Evolutionary conservation across 2,113 vertebrate genomes (phyloP).

Genomic region (Sciurus niger): DNA sequence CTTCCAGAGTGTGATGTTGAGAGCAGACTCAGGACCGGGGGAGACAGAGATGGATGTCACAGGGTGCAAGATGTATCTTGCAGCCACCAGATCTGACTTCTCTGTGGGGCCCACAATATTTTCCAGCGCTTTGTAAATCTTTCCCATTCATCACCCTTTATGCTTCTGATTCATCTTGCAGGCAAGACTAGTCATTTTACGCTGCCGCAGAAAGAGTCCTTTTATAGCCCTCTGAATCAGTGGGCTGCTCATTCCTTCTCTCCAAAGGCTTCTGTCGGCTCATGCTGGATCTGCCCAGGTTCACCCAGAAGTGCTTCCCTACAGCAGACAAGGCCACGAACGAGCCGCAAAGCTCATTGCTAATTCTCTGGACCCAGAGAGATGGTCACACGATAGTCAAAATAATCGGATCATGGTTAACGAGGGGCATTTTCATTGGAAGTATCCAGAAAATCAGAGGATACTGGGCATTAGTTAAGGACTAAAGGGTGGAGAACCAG

Average conservation of each 20-base stretch:
- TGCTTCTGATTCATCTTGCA: constrained; percentile 68
- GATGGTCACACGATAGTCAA: not conserved
- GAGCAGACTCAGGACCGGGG: not conserved
- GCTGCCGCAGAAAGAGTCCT: constrained; percentile 31
- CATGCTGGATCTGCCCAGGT: not conserved
- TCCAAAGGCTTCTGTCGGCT: constrained; percentile 21
- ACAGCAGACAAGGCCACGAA: not conserved
- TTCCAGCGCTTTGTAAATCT: constrained; percentile 59
- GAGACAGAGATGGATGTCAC: constrained; percentile 51
- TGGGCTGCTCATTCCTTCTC: constrained; percentile 50
- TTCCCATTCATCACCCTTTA: constrained; percentile 72
- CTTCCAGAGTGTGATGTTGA: not conserved
- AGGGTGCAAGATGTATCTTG: constrained; percentile 14
- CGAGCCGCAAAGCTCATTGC: not conserved
- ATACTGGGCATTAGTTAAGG: not conserved
- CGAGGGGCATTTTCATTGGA: not conserved
- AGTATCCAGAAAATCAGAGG: not conserved
- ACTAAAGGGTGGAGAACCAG: not conserved
- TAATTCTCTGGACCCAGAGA: constrained; percentile 31
- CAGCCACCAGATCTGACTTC: constrained; percentile 62
- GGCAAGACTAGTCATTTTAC: constrained; percentile 66
- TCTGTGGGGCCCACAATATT: constrained; percentile 13
- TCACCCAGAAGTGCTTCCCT: not conserved
- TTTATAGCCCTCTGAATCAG: constrained; percentile 56
- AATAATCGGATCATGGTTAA: not conserved